Base-by-base conservation (phyloP, 2,888 invertebrate genomes). In the Odontocerum albicorne region DNA sequence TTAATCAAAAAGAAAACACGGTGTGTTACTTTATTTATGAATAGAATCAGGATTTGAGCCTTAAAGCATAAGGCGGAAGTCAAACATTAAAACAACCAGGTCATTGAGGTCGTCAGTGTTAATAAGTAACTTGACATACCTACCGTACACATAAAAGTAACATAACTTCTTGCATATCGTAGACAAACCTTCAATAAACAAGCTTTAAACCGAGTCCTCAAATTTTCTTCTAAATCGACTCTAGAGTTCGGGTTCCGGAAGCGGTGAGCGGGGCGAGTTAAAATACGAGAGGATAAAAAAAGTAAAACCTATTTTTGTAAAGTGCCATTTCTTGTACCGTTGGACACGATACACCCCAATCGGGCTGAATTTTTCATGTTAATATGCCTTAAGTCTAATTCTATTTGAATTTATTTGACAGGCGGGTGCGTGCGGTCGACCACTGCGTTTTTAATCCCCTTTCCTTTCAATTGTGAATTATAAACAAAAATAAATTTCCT, bases 401-500 rank as follows among this genome's bases (percentile, higher is more conserved):
- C 58, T 42, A 50, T 54, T 58, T 50, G 54, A 54, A 54, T 58
- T 58, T 58, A 58, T 54, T 58, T 58, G 58, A 58, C 58, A 58
- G 49, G 32, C 33, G 33, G 33, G 45, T 36, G 55, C 49, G 47
- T 47, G 46, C 53, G 31, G 27, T 20, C 19, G 10, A 21, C 21
- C 32, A 16, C 20, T 19, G 49, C 49, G 49, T 49, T 49, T 47
- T 22, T 22, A 3, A 12, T 22, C n/a, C 42, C 16, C 35, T 19
- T 35, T 13, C 8, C 10, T 4, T 21, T 8, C 16, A 40, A 40
- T 8, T 6, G 13, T 13, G 17, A 15, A 40, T 40, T 40, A 40
- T 40, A 40, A 40, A 40, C 21, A 40, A 21, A 40, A 40, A 40
- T 40, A 40, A 40, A 19, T 19, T 40, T 21, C 27, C 6, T 7